Base-by-base conservation (phyloP, 2,113 vertebrate genomes). In the Ancistrus triradiatus region DNA sequence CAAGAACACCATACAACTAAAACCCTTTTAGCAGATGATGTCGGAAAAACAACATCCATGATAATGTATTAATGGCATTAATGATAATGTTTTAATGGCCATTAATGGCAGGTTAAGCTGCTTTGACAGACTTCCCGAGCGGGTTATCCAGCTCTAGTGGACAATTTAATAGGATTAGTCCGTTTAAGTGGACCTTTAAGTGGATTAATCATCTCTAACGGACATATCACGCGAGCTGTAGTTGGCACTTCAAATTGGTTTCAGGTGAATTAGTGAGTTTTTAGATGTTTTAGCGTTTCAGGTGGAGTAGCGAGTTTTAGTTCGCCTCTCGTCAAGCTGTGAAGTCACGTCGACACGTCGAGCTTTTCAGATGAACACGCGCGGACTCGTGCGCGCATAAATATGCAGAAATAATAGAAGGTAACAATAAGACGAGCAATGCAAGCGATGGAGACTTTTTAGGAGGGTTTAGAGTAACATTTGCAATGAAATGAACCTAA, bases 401-500 rank as follows among this genome's bases (percentile, higher is more conserved):
- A 31, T 9, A 52, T 31, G 48, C 47, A 52, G 31, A 18, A 13
- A 43, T 13, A 9, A 3, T 51, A 52, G 35, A 62, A 40, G 7
- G 47, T 49, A 14, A 42, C 11, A 42, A 24, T 52, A 21, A 42
- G 47, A 19, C 48, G 9, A 52, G 60, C 35, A 43, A 31, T 63
- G 35, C 22, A 27, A 35, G 21, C 11, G 31, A 6, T 35, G n/a
- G n/a, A n/a, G n/a, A n/a, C n/a, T 14, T 42, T 47, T 31, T 38
- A 13, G 8, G n/a, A 44, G 33, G 49, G 38, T 15, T 58, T 50
- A n/a, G 24, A 47, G 28, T 66, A 43, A 25, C 17, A 24, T 27
- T 49, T 21, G 58, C 58, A 60, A 47, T 59, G 38, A 59, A 21
- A 25, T 47, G 22, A 25, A 57, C 37, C 18, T 57, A 38, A 25